phyloP scores from a whole-genome alignment of 1,140 invertebrate species.

The Anthonomus grandis region DNA sequence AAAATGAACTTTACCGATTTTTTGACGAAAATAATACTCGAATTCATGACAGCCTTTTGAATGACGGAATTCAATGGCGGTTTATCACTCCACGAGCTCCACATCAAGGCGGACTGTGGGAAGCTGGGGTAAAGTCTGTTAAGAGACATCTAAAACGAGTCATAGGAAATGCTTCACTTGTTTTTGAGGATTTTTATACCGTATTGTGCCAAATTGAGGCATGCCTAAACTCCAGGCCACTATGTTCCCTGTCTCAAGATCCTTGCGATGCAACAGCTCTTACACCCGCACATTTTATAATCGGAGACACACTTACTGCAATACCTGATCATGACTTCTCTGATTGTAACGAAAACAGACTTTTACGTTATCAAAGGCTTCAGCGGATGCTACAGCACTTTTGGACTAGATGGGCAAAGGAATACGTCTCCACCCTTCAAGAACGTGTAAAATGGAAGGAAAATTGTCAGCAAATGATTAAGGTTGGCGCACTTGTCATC shows the following conservation, averaged over 20 bases:
- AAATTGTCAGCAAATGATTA: slow-evolving; percentile 14
- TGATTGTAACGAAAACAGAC: slow-evolving; percentile 10
- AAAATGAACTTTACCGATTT: slow-evolving; percentile 5
- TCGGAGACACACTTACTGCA: slow-evolving; percentile 35
- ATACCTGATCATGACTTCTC: slow-evolving; percentile 17
- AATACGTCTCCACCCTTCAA: slow-evolving; percentile 34
- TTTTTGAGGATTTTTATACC: slow-evolving; percentile 37
- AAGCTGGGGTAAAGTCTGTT: slow-evolving; percentile 32
- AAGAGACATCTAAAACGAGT: slow-evolving; percentile 39
- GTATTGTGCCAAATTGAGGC: slow-evolving; percentile 34
- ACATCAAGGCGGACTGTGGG: slow-evolving; percentile 19
- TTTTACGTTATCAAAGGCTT: slow-evolving; percentile 34
- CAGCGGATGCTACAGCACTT: slow-evolving; percentile 35
- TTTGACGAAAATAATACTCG: slow-evolving; percentile 26
- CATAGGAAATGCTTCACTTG: slow-evolving; percentile 35
- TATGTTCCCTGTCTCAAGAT: slow-evolving; percentile 27
- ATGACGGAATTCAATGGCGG: slow-evolving; percentile 14
- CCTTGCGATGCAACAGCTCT: slow-evolving; percentile 35
- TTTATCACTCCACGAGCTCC: slow-evolving; percentile 10
- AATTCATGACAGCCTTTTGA: background rate
- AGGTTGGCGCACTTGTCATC: slow-evolving; percentile 42
- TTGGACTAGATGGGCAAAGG: slow-evolving; percentile 36
- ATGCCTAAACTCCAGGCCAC: slow-evolving; percentile 40
- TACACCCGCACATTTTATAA: slow-evolving; percentile 45
- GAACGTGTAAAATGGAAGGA: slow-evolving; percentile 32